Evolutionary conservation across 2,113 vertebrate species (phyloP).

Genomic region (Capricornis sumatraensis): DNA sequence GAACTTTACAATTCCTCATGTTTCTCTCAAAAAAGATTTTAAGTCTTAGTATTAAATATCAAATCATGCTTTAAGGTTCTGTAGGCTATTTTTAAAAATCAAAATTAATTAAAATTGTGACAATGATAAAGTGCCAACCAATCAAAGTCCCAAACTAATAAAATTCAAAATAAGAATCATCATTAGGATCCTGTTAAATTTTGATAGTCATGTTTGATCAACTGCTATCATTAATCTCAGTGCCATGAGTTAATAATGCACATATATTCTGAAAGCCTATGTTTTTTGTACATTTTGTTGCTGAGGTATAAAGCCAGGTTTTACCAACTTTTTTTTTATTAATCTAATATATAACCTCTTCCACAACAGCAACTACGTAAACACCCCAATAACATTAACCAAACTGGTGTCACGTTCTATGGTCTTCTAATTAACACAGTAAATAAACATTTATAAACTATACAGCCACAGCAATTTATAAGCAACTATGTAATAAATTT

Average conservation of each 20-base stretch:
- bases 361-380: constrained; percentile 23
- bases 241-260: not conserved
- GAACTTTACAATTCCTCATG: not conserved
- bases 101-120: constrained; percentile 36
- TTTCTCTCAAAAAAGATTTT: constrained; percentile 7
- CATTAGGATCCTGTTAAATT: not conserved
- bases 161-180: constrained; percentile 1
- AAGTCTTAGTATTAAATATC: constrained; percentile 23
- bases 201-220: not conserved
- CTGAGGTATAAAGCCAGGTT: constrained; percentile 24
- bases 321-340: constrained; percentile 31
- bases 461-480: not conserved
- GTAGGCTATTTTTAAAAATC: not conserved
- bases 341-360: constrained; percentile 46
- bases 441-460: constrained; percentile 22
- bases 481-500: constrained; percentile 1
- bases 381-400: not conserved
- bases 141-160: not conserved
- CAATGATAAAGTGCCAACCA: not conserved
- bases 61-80: constrained; percentile 40
- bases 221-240: not conserved
- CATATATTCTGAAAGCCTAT: not conserved
- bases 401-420: not conserved
- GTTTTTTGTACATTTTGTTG: not conserved
- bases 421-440: not conserved